Evolutionary conservation across 2,888 invertebrate species (phyloP), one percentile per base, ranked within the genome.

Genomic region (Dicyrtoma fusca): DNA sequence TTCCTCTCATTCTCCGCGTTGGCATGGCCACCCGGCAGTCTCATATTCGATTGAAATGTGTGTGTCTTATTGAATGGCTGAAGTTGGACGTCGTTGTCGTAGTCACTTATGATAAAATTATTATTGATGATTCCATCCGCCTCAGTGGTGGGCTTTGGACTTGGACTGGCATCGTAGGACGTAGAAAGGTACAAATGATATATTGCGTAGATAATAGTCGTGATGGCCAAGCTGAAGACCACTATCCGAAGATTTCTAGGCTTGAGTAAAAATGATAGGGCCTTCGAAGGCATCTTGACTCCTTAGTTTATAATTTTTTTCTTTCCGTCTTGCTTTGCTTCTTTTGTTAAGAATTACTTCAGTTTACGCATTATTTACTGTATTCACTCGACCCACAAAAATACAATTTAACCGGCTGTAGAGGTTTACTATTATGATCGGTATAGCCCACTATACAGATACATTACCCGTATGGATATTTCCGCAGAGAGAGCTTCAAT

Each of bases 191-290:
- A 73, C 11, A 79, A 21, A 53, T 78, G 77, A 66, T 77, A 75
- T 11, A 78, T 26, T 11, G 76, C 78, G 17, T 75, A 59, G 17
- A 74, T 49, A n/a, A 77, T 45, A 0, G 79, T 77, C 26, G 62
- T 68, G 4, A 71, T 23, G 10, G 75, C 74, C 23, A 79, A 66
- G 34, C 57, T 61, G n/a, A 79, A 69, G n/a, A 76, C 61, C 14
- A 77, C 49, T n/a, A 77, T 44, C 3, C 77, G 75, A 1, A 79
- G 74, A 70, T 78, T 76, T 19, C 77, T 59, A 0, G 76, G 77
- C 53, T 77, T 79, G 6, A 71, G 17, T 1, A 74, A 45, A 26
- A 34, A 17, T 11, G 72, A 59, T 11, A 73, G 17, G 17, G 34
- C 25, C 57, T 73, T 72, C 14, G 59, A 21, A 44, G 75, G 75